Base-by-base conservation (phyloP, 2,797 vertebrate species). In the Psittacula echo region DNA sequence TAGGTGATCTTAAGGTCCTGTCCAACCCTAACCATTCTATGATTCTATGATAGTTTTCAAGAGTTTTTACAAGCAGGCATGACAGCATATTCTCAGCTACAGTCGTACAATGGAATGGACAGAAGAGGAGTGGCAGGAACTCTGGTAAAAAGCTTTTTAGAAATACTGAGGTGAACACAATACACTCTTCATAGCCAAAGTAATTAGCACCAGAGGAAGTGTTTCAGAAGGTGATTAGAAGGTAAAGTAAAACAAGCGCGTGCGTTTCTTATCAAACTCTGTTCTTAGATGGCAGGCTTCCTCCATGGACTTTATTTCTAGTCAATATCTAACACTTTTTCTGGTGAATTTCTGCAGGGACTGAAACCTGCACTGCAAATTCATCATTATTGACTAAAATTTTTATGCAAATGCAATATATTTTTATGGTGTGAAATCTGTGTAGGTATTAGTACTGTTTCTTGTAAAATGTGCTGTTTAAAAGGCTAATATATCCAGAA, bases 141-240 rank as follows among this genome's bases (percentile, higher is more conserved):
- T 51, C n/a, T 2, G 12, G 12, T 39, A 58, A 79, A 94, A 90
- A 82, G 3, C 4, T 51, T 65, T 61, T 65, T 41, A 10, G 51
- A 78, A 88, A 75, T 51, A 62, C 34, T 48, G 30, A 54, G 19
- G 20, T 68, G 45, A 85, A 91, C 66, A 75, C 13, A 73, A 70
- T 41, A 50, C 5, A 39, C 17, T 65, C 39, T 68, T 78, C 47
- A 47, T 37, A 74, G 44, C 29, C 34, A 10, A 71, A 61, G 23
- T 50, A 77, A 82, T 72, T 81, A 78, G 66, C 51, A 85, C n/a
- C 89, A 96, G 77, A 92, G 67, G 78, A 93, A 79, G 67, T 77
- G 85, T 95, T 96, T 95, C 92, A 95, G 91, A 96, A 95, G 89
- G 80, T 42, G 34, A 83, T 94, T 94, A 96, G 84, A 22, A 34